A percentile compares a stretch with the other conserved stretches of the same genome.
Evolutionary conservation across 2,888 invertebrate species (phyloP).

Genomic region (Torymus tubicola): DNA sequence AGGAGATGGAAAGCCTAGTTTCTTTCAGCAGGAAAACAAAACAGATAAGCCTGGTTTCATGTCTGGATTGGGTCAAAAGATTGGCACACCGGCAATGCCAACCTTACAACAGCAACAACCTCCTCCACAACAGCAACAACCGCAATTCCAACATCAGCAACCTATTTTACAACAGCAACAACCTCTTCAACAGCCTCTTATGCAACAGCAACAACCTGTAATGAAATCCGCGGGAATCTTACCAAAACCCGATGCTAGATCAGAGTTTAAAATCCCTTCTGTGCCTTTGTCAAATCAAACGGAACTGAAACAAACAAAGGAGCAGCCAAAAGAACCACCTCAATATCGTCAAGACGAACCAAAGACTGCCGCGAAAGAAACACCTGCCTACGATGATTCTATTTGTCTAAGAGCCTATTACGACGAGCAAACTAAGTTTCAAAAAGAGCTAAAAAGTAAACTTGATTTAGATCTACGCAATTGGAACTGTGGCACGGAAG

Average conservation of each 20-base stretch:
- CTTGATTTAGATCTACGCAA: conserved; percentile 59
- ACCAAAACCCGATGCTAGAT: conserved; percentile 19
- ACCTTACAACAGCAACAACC: too few relatives aligned
- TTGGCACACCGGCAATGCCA: too few relatives aligned
- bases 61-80: too few relatives aligned
- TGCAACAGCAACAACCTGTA: conserved; percentile 21
- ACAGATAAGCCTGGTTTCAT: not conserved
- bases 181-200: conserved; percentile 22
- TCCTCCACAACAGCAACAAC: too few relatives aligned
- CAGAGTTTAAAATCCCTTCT: conserved; percentile 26
- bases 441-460: conserved; percentile 69
- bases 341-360: conserved; percentile 2
- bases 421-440: conserved; percentile 70
- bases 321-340: conserved; percentile 51
- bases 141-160: too few relatives aligned
- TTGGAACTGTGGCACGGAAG: conserved; percentile 79
- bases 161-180: not conserved
- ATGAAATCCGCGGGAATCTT: not conserved
- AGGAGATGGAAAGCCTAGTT: conserved; percentile 38
- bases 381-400: conserved; percentile 63
- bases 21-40: conserved; percentile 43
- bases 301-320: conserved; percentile 49
- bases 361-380: conserved; percentile 57
- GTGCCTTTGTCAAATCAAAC: conserved; percentile 28
- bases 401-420: conserved; percentile 68